phyloP scores from a whole-genome alignment of 1,140 invertebrate species.

The Melipona quadrifasciata region DNA sequence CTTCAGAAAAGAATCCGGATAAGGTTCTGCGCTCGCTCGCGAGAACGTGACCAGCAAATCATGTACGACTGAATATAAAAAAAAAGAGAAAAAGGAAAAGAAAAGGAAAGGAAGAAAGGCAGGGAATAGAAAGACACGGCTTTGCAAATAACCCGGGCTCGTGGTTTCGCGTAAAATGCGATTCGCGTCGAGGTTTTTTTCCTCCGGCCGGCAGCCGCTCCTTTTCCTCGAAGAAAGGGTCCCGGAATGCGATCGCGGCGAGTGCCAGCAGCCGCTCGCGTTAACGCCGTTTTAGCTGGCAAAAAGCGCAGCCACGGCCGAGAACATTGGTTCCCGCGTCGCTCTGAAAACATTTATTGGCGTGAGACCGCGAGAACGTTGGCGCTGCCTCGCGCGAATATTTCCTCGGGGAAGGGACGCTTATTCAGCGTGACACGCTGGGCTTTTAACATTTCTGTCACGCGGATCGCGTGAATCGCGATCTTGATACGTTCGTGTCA shows the following conservation, averaged over 20 bases:
- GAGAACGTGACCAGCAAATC: constrained; percentile 23
- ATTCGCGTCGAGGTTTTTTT: constrained; percentile 30
- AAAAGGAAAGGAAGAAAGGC: not conserved
- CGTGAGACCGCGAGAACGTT: constrained; percentile 23
- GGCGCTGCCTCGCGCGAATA: constrained; percentile 1
- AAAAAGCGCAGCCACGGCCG: constrained; percentile 45
- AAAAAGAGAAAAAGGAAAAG: not conserved
- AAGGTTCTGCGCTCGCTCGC: constrained; percentile 11
- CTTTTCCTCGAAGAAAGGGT: constrained; percentile 58
- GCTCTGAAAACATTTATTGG: constrained; percentile 49
- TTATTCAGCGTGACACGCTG: constrained; percentile 13
- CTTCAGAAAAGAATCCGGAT: not conserved
- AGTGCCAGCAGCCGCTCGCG: constrained; percentile 55
- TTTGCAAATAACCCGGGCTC: constrained; percentile 63
- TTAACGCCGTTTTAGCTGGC: constrained; percentile 57
- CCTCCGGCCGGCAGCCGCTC: constrained; percentile 22
- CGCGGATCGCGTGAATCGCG: not conserved
- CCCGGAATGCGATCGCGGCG: constrained; percentile 49
- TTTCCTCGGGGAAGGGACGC: not conserved
- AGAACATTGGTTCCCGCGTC: constrained; percentile 22
- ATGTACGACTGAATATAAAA: constrained; percentile 8
- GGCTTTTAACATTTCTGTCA: not conserved
- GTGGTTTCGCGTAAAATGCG: constrained; percentile 30
- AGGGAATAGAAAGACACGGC: not conserved
- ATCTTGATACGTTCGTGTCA: not conserved